Percentiles rank a stretch among this genome's conserved stretches.
Conservation (phyloP, 2,888 invertebrate genomes). For the Achlya flavicornis region DNA sequence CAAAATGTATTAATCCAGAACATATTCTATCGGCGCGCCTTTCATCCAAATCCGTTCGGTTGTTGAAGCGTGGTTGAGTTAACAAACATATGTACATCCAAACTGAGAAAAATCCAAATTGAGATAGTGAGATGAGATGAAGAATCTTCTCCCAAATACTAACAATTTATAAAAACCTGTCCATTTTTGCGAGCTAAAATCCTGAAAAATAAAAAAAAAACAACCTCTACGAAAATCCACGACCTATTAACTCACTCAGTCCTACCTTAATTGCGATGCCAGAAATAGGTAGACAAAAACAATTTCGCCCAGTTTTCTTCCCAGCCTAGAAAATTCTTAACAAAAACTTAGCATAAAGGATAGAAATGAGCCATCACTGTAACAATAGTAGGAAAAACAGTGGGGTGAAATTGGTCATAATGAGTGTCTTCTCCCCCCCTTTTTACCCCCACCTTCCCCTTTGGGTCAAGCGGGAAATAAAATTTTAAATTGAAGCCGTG, state of each 20-base stretch:
- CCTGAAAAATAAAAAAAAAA: too few species aligned
- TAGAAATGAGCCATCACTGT: slow-evolving; percentile 72
- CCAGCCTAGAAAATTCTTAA: slow-evolving; percentile 45
- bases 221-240: not conserved
- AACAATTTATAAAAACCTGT: too few species aligned
- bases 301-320: not conserved
- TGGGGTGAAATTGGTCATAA: slow-evolving; percentile 81
- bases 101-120: too few species aligned
- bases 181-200: too few species aligned
- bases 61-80: too few species aligned
- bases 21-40: too few species aligned
- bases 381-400: slow-evolving; percentile 54
- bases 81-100: too few species aligned
- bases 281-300: not conserved
- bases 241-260: not conserved
- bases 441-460: slow-evolving; percentile 46
- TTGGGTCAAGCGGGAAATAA: slow-evolving; percentile 77
- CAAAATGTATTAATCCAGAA: too few species aligned
- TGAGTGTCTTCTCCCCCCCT: slow-evolving; percentile 61
- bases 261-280: not conserved
- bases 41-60: too few species aligned
- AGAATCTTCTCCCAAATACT: too few species aligned
- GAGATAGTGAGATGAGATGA: too few species aligned
- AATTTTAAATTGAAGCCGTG: slow-evolving; percentile 79
- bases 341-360: slow-evolving; percentile 63